Evolutionary conservation across 2,888 invertebrate genomes (phyloP).

Genomic region (Amorpha juglandis): DNA sequence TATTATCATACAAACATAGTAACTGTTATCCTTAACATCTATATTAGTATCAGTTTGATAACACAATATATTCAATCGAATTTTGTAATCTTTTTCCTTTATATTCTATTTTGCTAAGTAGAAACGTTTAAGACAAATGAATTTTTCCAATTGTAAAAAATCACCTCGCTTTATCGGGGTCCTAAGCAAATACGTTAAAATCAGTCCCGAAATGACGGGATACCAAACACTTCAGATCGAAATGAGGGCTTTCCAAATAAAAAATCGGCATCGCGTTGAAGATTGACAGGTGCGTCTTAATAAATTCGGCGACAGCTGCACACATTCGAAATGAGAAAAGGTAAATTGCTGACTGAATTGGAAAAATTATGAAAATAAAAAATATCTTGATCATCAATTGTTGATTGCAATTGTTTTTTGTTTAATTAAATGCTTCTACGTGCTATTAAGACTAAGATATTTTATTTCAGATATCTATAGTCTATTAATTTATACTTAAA

Average conservation of each 20-base stretch:
- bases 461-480: not conserved
- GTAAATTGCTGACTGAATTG: constrained; percentile 70
- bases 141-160: constrained; percentile 62
- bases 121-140: constrained; percentile 58
- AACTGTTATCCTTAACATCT: no score
- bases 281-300: constrained; percentile 85
- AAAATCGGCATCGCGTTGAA: constrained; percentile 62
- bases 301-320: constrained; percentile 78
- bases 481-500: no score
- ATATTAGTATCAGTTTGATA: no score
- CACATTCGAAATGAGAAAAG: constrained; percentile 76
- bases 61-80: not conserved
- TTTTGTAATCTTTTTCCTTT: not conserved
- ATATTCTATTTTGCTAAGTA: constrained; percentile 26
- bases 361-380: constrained; percentile 33
- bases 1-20: no score
- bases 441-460: not conserved
- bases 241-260: constrained; percentile 73
- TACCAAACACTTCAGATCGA: constrained; percentile 68
- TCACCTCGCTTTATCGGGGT: constrained; percentile 46
- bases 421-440: not conserved
- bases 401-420: not conserved
- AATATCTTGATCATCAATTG: constrained; percentile 18
- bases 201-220: constrained; percentile 60
- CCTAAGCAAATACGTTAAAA: constrained; percentile 75